phyloP scores from a whole-genome alignment of 2,113 vertebrate genomes.

The Tretioscincus oriximinensis region DNA sequence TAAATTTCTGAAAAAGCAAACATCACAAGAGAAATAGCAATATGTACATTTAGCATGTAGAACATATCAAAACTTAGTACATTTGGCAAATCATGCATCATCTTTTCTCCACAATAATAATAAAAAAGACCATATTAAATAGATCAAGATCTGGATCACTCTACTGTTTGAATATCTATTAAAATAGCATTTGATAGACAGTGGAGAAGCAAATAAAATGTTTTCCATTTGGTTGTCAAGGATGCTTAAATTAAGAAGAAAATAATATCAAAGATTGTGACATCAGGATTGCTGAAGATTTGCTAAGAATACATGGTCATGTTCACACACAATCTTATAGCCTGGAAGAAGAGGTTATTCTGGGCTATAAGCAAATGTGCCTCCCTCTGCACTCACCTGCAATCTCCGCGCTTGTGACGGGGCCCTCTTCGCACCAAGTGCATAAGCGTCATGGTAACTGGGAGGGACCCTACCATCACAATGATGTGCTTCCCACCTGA shows the following conservation, averaged over 20 bases:
- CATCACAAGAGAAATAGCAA: not conserved
- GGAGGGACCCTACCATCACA: too few relatives aligned
- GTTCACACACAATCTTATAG: too few relatives aligned
- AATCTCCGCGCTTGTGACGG: too few relatives aligned
- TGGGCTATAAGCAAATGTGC: too few relatives aligned
- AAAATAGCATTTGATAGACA: slow-evolving; percentile 16
- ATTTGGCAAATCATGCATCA: not conserved
- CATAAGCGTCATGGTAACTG: too few relatives aligned
- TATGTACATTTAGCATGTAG: not conserved
- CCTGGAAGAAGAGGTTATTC: too few relatives aligned
- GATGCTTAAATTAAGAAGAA: slow-evolving; percentile 38
- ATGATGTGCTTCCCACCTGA: too few relatives aligned
- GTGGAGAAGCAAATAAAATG: slow-evolving; percentile 1
- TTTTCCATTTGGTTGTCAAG: not conserved
- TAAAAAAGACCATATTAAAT: not conserved
- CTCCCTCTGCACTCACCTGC: too few relatives aligned
- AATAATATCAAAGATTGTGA: slow-evolving; percentile 38
- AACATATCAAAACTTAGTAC: not conserved
- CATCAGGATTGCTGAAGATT: slow-evolving; percentile 1
- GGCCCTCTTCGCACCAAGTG: too few relatives aligned
- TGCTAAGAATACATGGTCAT: slow-evolving; percentile 1
- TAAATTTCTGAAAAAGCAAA: not conserved
- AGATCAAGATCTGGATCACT: not conserved
- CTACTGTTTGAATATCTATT: not conserved
- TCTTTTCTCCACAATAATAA: not conserved